A percentile compares a stretch with the other conserved stretches of the same genome.
phyloP scores from a whole-genome alignment of 2,888 invertebrate genomes.

The Mechanitis messenoides region DNA sequence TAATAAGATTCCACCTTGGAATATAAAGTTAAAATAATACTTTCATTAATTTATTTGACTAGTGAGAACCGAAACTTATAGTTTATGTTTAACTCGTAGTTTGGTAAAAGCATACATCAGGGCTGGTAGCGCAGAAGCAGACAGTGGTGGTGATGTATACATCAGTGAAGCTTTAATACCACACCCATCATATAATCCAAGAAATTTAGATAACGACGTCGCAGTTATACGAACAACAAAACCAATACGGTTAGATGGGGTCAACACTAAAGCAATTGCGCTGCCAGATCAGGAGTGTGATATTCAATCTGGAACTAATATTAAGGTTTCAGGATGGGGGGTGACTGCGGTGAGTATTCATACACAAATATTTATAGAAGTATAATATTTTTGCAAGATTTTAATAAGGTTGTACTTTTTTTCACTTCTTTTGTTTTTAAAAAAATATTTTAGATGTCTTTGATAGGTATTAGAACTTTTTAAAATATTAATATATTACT shows the following conservation, averaged over 20 bases:
- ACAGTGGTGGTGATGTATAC: conserved; percentile 59
- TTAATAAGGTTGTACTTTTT: not conserved
- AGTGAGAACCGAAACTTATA: not conserved
- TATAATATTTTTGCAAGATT: too few species aligned
- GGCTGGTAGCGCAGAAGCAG: conserved; percentile 54
- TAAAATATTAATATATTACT: too few species aligned
- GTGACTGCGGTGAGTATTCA: conserved; percentile 47
- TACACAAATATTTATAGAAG: too few species aligned
- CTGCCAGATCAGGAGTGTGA: conserved; percentile 35
- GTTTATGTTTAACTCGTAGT: conserved; percentile 36
- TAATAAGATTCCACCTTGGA: too few species aligned
- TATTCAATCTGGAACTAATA: conserved; percentile 39
- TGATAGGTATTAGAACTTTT: too few species aligned
- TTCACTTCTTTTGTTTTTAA: not conserved
- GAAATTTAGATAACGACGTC: conserved; percentile 62
- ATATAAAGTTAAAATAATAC: too few species aligned
- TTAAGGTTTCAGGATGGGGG: conserved; percentile 63
- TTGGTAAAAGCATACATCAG: conserved; percentile 45
- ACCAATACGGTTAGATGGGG: conserved; percentile 49
- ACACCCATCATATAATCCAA: conserved; percentile 59
- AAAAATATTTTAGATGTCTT: too few species aligned
- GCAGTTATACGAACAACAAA: conserved; percentile 50
- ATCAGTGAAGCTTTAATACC: conserved; percentile 38
- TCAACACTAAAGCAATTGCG: conserved; percentile 38
- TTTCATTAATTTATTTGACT: not conserved